Base-by-base conservation (phyloP, 1,140 invertebrate genomes). In the Meloidogyne exigua region DNA sequence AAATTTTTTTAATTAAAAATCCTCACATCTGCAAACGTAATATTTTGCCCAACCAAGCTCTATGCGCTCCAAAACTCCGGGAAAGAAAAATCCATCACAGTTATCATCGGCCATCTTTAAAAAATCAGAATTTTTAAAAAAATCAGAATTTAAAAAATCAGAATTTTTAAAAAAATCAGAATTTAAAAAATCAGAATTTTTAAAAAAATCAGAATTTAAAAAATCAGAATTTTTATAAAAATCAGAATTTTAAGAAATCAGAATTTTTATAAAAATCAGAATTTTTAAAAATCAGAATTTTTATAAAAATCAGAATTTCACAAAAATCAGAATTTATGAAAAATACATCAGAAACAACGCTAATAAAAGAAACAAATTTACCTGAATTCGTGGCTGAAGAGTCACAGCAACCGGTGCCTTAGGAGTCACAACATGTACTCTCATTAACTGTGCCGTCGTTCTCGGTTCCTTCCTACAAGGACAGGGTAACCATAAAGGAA, bases 381-480 rank as follows among this genome's bases (percentile, higher is more conserved):
- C 28, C 28, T 32, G 28, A 3, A 32, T 32, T 32, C 28, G 2
- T 3, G 28, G 28, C 7, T 32, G 28, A 32, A 32, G 28, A 32
- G 28, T 32, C 7, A 32, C 28, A 32, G 28, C 28, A 39, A 39
- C 92, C 0, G 93, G 93, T 23, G 94, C 94, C 89, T 95, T 95
- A 0, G 92, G 92, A 12, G 94, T 94, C 21, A 96, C 94, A 11
- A 97, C 91, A 87, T 96, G 96, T 76, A 98, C 90, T 67, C 95
- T 90, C 92, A 95, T 94, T 62, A 98, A 89, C 85, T 97, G 95
- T 2, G 94, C 95, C 72, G 92, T 57, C 0, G 57, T 57, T 13
- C 21, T 42, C 21, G 77, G 80, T n/a, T 78, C 69, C 28, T 63
- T 70, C 32, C 81, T 80, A 73, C 83, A 87, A 10, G 91, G 91